Evolutionary conservation across 2,113 vertebrate genomes (phyloP).

Genomic region (Gopherus evgoodei): DNA sequence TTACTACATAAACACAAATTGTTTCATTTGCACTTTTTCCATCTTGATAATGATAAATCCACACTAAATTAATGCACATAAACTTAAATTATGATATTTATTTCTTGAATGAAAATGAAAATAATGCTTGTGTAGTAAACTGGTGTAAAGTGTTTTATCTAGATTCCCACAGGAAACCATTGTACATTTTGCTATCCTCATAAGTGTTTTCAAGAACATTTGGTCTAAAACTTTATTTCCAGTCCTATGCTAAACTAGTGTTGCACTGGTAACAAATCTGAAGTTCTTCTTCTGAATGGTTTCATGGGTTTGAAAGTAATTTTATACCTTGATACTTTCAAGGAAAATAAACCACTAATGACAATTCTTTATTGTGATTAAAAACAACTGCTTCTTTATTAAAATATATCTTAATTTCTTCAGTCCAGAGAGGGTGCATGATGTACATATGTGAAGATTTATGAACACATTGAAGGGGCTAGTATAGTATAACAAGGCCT

Average conservation of each 20-base stretch:
- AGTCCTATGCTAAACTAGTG: slow-evolving; percentile 1
- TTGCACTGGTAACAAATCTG: background rate
- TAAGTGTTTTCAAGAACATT: background rate
- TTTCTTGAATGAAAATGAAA: background rate
- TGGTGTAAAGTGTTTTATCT: slow-evolving; percentile 23
- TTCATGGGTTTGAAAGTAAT: slow-evolving; percentile 21
- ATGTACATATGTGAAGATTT: background rate
- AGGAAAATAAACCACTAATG: background rate
- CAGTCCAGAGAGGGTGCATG: background rate
- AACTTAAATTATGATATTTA: background rate
- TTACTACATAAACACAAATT: background rate
- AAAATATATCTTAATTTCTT: background rate
- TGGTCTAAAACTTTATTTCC: background rate
- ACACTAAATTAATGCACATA: rapidly evolving
- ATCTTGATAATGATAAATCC: background rate
- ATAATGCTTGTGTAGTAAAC: slow-evolving; percentile 5
- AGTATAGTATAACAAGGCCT: background rate
- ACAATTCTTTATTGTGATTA: background rate
- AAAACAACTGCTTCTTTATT: background rate
- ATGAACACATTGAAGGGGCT: background rate
- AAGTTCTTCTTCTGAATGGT: background rate
- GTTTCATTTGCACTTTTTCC: background rate
- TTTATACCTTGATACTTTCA: background rate
- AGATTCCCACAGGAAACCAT: slow-evolving; percentile 34
- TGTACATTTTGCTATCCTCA: slow-evolving; percentile 15